These are phyloP conservation scores for Pygoscelis antarcticus DNA, from an alignment of 2,113 vertebrate genomes.

Conservation along the genomic window DNA sequence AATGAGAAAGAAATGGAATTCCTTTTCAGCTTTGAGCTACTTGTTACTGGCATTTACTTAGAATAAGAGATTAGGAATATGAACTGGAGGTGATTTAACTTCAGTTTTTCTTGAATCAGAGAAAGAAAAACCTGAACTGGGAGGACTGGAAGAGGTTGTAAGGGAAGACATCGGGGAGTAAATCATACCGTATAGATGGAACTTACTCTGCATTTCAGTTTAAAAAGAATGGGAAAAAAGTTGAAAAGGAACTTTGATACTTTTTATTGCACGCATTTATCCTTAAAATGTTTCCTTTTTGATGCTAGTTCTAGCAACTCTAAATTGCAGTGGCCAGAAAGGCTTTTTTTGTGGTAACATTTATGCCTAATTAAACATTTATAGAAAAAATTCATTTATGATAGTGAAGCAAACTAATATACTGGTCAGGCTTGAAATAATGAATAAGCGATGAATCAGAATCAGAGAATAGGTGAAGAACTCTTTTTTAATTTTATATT, in stretches of 20 bases:
- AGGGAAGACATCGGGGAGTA: background rate
- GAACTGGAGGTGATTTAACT: background rate
- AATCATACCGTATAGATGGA: background rate
- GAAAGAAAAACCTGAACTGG: background rate
- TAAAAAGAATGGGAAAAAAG: background rate
- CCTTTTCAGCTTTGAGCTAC: background rate
- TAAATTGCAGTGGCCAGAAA: background rate
- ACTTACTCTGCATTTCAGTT: background rate
- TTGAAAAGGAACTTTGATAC: background rate
- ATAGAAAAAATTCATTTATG: background rate
- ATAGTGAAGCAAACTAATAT: background rate
- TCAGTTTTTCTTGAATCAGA: background rate
- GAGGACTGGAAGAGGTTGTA: background rate
- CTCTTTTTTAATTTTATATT: background rate
- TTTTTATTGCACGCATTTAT: background rate
- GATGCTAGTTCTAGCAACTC: background rate
- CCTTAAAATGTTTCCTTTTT: background rate
- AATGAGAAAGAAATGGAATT: background rate
- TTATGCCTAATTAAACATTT: background rate
- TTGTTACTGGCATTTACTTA: background rate
- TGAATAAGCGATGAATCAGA: background rate
- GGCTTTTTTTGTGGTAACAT: background rate
- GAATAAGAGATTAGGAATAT: background rate
- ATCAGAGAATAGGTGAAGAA: background rate
- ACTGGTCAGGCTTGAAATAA: background rate